Evolutionary conservation across 2,797 vertebrate species (phyloP).

Genomic region (Lacerta viridis): DNA sequence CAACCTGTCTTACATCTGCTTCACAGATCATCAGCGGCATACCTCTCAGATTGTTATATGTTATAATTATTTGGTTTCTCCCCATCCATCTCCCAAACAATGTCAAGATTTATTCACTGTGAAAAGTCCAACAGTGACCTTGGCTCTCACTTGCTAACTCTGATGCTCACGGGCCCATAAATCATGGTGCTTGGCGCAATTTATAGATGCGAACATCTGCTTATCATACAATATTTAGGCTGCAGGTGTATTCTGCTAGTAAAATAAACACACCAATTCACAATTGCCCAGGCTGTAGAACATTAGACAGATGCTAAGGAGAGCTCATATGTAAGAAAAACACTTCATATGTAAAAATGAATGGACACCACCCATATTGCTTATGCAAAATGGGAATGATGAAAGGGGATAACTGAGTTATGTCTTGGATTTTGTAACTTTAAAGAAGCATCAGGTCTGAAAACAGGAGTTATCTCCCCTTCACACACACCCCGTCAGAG

Average conservation of each 20-base stretch:
- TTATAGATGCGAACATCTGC: slow-evolving; percentile 78
- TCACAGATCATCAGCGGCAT: slow-evolving; percentile 74
- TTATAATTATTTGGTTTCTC: slow-evolving; percentile 65
- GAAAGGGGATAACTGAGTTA: background rate
- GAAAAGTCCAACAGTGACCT: slow-evolving; percentile 76
- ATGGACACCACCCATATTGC: slow-evolving; percentile 9
- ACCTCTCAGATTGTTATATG: slow-evolving; percentile 71
- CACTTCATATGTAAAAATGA: slow-evolving; percentile 41
- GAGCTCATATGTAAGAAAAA: slow-evolving; percentile 50
- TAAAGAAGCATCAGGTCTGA: background rate
- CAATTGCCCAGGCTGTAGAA: slow-evolving; percentile 45
- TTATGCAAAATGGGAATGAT: slow-evolving; percentile 1
- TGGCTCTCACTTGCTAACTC: slow-evolving; percentile 73
- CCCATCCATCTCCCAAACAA: slow-evolving; percentile 55
- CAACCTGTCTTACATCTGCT: slow-evolving; percentile 77
- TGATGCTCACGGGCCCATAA: slow-evolving; percentile 72
- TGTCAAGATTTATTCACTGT: slow-evolving; percentile 80
- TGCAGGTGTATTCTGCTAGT: slow-evolving; percentile 80
- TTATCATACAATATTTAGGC: slow-evolving; percentile 75
- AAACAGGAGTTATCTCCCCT: background rate
- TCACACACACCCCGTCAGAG: no score
- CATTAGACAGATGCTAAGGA: slow-evolving; percentile 63
- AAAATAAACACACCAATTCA: slow-evolving; percentile 75
- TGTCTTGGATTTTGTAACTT: background rate
- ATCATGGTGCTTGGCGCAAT: slow-evolving; percentile 70